phyloP scores from a whole-genome alignment of 2,888 invertebrate species.

The Patella depressa region DNA sequence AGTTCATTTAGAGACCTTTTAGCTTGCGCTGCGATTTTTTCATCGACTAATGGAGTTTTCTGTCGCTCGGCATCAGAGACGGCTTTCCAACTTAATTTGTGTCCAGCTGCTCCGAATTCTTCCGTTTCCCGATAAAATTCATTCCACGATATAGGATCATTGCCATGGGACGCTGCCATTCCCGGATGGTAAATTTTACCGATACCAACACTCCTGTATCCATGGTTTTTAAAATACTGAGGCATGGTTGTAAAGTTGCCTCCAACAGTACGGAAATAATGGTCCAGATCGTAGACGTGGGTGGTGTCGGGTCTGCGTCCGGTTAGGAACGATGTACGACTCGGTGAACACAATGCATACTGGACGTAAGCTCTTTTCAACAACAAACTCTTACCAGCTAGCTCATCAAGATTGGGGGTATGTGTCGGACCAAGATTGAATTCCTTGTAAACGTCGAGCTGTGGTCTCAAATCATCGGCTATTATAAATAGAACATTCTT shows the following conservation, averaged over 20 bases:
- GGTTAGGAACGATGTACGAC: slow-evolving; percentile 34
- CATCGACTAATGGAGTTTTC: slow-evolving; percentile 33
- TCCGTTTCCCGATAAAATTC: too few species aligned
- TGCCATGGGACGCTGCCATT: background rate
- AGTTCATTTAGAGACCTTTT: slow-evolving; percentile 22
- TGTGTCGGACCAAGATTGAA: slow-evolving; percentile 16
- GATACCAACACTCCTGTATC: slow-evolving; percentile 34
- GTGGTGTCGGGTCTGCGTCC: slow-evolving; percentile 44
- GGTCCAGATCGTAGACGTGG: slow-evolving; percentile 36
- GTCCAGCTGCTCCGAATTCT: too few species aligned
- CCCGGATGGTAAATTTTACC: slow-evolving; percentile 37
- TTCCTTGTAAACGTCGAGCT: slow-evolving; percentile 28
- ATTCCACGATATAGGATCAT: slow-evolving; percentile 21
- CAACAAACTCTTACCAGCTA: slow-evolving; percentile 31
- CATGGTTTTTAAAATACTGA: slow-evolving; percentile 43
- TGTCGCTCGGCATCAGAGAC: slow-evolving; percentile 25
- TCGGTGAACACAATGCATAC: slow-evolving; percentile 28
- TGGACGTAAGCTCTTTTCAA: slow-evolving; percentile 35
- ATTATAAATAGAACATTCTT: slow-evolving; percentile 40
- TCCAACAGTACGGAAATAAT: slow-evolving; percentile 35
- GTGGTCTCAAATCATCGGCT: slow-evolving; percentile 39
- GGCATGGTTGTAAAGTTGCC: slow-evolving; percentile 46
- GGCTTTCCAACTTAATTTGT: background rate
- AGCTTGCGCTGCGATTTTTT: slow-evolving; percentile 30
- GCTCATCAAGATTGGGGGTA: slow-evolving; percentile 34